Evolutionary conservation across 2,113 vertebrate genomes (phyloP), one percentile per base, ranked within the genome.

Genomic region (Reinhardtius hippoglossoides): DNA sequence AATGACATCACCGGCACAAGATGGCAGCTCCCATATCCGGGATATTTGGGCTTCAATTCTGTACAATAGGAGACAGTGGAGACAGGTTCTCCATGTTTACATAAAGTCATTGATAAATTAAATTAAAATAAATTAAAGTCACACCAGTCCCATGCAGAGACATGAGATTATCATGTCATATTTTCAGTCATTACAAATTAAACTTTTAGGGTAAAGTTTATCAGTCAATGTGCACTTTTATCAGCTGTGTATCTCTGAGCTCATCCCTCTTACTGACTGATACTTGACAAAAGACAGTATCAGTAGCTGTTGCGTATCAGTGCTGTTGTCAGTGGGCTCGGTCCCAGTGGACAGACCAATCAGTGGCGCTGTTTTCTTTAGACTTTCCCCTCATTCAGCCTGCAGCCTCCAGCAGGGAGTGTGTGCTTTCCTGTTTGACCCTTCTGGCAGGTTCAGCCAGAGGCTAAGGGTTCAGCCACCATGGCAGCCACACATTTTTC

Each of bases 361-460:
- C 74, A 83, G 44, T 64, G 50, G 44, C 20, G 23, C 68, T 72
- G 74, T 83, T 84, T 88, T 85, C 78, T 71, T 61, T 74, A 54
- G 80, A 86, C 67, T 84, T 90, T 89, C 66, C 86, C 79, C 65
- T 72, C 72, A 61, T 87, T 88, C 82, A 55, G 66, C 50, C 67
- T 1, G 81, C 81, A 78, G 81, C 78, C 67, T 87, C 74, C 78
- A 82, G 85, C 83, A 72, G 72, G 82, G 89, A 80, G 90, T 77
- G 68, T 91, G 83, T 85, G 86, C 87, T 85, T 90, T 93, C 88
- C 84, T 90, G 84, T 86, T 76, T 80, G 86, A 93, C 89, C 91
- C 83, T 84, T 62, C 71, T n/a, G n/a, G 75, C 62, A 82, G 87
- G 91, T 92, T 93, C 91, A 93, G 85, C 88, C 88, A 90, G 89